phyloP scores from a whole-genome alignment of 2,797 vertebrate species.

The Novumbra hubbsi region DNA sequence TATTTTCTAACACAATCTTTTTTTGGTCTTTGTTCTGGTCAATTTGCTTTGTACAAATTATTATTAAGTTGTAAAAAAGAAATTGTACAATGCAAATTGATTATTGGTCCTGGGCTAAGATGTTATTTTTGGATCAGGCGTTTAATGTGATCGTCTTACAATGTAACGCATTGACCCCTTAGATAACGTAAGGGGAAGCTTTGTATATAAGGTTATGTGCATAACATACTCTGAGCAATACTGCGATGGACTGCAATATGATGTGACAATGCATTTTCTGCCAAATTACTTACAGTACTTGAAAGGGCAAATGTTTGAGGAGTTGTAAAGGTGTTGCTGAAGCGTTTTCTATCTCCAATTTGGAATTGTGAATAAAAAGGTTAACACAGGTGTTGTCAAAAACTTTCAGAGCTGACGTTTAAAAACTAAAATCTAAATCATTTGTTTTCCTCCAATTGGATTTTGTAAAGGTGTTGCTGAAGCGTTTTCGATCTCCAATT shows the following conservation, averaged over 20 bases:
- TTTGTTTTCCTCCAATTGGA: slow-evolving; percentile 43
- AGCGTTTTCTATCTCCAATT: slow-evolving; percentile 27
- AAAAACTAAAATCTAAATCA: slow-evolving; percentile 38
- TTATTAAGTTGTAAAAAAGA: too few relatives aligned
- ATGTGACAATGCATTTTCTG: slow-evolving; percentile 46
- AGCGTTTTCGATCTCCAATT: slow-evolving; percentile 27
- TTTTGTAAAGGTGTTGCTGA: slow-evolving; percentile 25
- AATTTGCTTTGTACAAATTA: too few relatives aligned
- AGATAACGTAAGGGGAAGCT: slow-evolving; percentile 32
- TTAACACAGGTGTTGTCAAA: slow-evolving; percentile 32
- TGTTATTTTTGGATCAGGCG: slow-evolving; percentile 14
- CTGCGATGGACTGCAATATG: slow-evolving; percentile 45
- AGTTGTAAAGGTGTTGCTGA: slow-evolving; percentile 16
- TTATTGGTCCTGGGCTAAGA: neutral
- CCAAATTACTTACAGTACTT: slow-evolving; percentile 55
- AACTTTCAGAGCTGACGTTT: slow-evolving; percentile 25
- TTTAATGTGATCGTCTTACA: slow-evolving; percentile 26
- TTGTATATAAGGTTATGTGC: slow-evolving; percentile 38
- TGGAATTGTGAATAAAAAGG: slow-evolving; percentile 16
- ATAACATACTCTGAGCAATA: slow-evolving; percentile 35
- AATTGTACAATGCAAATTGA: neutral
- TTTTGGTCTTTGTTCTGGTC: too few relatives aligned
- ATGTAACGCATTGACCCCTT: slow-evolving; percentile 26
- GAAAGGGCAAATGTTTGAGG: slow-evolving; percentile 40
- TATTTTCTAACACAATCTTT: too few relatives aligned